Percentiles rank a stretch among this genome's conserved stretches.
Conservation (phyloP, 2,888 invertebrate species). For the Brenthis hecate region DNA sequence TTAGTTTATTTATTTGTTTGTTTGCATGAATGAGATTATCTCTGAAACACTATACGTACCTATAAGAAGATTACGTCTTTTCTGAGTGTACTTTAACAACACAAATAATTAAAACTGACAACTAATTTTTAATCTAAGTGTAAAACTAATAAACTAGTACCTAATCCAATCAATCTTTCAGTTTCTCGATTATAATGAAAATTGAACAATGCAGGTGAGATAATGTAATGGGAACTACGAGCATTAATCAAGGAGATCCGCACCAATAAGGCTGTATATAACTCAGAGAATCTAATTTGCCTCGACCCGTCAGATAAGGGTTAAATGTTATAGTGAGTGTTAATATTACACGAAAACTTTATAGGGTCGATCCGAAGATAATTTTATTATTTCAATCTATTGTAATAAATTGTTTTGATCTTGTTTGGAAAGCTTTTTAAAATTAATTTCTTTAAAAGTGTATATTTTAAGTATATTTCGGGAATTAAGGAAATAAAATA, state of each 20-base stretch:
- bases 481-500: too few species aligned
- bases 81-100: too few species aligned
- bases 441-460: too few species aligned
- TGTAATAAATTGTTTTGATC: constrained; percentile 2
- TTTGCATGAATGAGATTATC: too few species aligned
- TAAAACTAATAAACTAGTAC: constrained; percentile 3
- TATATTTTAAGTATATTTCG: too few species aligned
- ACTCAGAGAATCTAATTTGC: constrained; percentile 47
- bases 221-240: constrained; percentile 39
- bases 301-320: constrained; percentile 42
- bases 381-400: constrained; percentile 36
- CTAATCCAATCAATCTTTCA: constrained; percentile 15
- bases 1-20: too few species aligned
- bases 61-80: too few species aligned
- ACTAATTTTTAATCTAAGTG: too few species aligned
- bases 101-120: too few species aligned
- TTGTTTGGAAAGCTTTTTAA: too few species aligned
- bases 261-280: constrained; percentile 47
- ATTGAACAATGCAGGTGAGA: constrained; percentile 37
- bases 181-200: constrained; percentile 26
- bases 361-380: constrained; percentile 32
- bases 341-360: constrained; percentile 45
- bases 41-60: too few species aligned
- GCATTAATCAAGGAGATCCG: constrained; percentile 46
- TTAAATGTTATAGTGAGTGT: constrained; percentile 45